Conservation (phyloP, 2,888 invertebrate species). For the Tridacna gigas region DNA sequence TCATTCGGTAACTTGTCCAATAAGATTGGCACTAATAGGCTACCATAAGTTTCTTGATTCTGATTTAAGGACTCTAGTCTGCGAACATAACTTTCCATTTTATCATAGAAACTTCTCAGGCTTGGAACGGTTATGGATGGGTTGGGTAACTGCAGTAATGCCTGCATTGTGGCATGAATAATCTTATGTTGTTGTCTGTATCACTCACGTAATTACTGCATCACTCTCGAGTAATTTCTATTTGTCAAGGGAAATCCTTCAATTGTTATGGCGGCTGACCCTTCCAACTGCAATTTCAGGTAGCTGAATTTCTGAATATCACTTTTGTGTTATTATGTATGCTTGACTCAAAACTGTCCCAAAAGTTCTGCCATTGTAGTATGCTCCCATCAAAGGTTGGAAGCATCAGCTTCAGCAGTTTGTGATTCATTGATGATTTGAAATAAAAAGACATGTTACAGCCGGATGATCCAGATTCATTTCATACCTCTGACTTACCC, state of each 20-base stretch:
- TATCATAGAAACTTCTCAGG: too few species aligned
- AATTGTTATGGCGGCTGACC: conserved; percentile 37
- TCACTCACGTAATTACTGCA: conserved; percentile 10
- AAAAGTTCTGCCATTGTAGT: too few species aligned
- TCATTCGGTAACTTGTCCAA: conserved; percentile 44
- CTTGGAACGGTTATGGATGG: conserved; percentile 1
- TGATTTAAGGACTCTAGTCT: conserved; percentile 45
- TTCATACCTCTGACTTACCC: too few species aligned
- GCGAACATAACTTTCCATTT: conserved; percentile 44
- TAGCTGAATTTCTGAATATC: conserved; percentile 53
- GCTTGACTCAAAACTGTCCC: too few species aligned
- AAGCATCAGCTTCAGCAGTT: too few species aligned
- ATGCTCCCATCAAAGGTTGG: too few species aligned
- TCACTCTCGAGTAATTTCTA: conserved; percentile 22
- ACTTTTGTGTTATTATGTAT: too few species aligned
- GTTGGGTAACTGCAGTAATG: conserved; percentile 16
- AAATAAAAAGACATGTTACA: too few species aligned
- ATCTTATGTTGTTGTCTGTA: conserved; percentile 34
- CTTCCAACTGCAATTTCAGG: conserved; percentile 39
- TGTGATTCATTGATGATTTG: too few species aligned
- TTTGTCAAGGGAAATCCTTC: conserved; percentile 48
- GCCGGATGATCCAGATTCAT: too few species aligned
- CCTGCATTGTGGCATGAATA: conserved; percentile 26
- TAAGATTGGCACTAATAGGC: too few species aligned
- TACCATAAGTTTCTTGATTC: conserved; percentile 34